Evolutionary conservation across 30 jellyfish, hydroid and myxozoan species (phyloP).

Genomic region (Hydractinia symbiolongicarpus): DNA sequence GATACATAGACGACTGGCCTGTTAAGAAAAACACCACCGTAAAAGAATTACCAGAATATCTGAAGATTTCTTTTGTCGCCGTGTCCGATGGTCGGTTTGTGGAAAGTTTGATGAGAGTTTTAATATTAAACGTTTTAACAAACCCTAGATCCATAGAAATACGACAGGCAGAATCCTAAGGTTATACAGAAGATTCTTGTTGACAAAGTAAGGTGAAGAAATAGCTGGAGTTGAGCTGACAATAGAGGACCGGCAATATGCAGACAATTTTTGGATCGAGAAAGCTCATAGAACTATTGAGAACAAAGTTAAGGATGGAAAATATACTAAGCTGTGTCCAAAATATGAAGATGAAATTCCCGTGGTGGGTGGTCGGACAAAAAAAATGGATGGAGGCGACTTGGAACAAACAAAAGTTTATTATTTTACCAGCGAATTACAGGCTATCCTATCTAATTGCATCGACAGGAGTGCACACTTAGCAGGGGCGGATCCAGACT

Average conservation of each 20-base stretch:
- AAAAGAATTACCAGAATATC: neutral
- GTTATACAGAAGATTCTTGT: neutral
- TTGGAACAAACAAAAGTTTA: constrained; percentile 15
- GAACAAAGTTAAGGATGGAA: neutral
- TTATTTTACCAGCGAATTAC: neutral
- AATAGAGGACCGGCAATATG: neutral
- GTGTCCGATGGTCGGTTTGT: neutral
- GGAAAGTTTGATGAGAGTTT: neutral
- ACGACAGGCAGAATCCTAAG: constrained; percentile 2
- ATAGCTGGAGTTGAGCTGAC: neutral
- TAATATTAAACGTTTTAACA: neutral
- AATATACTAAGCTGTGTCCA: neutral
- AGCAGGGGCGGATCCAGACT: too few species aligned
- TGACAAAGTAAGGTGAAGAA: neutral
- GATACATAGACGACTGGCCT: constrained; percentile 33
- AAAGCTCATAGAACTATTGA: neutral
- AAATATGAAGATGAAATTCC: neutral
- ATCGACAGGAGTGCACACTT: too few species aligned
- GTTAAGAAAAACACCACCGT: neutral
- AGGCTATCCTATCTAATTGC: neutral
- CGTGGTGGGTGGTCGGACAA: constrained; percentile 23
- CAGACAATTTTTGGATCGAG: neutral
- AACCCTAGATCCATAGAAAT: neutral
- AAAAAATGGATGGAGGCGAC: constrained; percentile 10
- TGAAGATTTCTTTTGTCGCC: constrained; percentile 8